Percentiles rank a stretch among this genome's conserved stretches.
Evolutionary conservation across 1,140 invertebrate species (phyloP).

Genomic region (Pseudomyrmex concolor): DNA sequence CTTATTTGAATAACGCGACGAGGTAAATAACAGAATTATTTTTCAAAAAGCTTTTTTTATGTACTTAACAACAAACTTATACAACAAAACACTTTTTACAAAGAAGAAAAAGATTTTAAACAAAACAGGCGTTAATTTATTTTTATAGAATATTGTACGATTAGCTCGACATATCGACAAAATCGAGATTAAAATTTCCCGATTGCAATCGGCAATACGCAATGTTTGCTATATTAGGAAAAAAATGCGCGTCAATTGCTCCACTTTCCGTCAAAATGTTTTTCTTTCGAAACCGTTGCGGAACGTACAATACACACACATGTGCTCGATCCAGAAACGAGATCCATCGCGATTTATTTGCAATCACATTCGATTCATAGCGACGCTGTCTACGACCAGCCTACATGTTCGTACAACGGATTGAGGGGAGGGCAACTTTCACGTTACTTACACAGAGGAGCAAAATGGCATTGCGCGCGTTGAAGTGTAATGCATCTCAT

Average conservation of each 20-base stretch:
- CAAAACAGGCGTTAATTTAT: too few species aligned
- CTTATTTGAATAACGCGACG: too few species aligned
- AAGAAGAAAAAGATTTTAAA: too few species aligned
- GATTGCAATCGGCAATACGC: too few species aligned
- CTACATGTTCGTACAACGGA: constrained; percentile 37
- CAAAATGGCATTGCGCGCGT: constrained; percentile 69
- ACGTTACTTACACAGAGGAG: constrained; percentile 64
- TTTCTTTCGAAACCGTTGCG: neutral
- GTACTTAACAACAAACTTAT: too few species aligned
- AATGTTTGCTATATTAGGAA: too few species aligned
- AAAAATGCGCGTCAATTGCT: neutral
- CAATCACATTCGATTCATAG: constrained; percentile 8
- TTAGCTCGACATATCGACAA: too few species aligned
- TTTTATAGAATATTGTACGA: too few species aligned
- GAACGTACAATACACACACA: constrained; percentile 20
- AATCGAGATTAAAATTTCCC: too few species aligned
- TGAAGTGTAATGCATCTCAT: constrained; percentile 74
- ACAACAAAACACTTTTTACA: too few species aligned
- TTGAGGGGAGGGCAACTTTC: constrained; percentile 71
- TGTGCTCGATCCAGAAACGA: neutral
- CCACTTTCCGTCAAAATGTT: neutral
- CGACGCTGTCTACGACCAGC: constrained; percentile 35
- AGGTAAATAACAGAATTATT: too few species aligned
- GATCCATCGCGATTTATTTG: constrained; percentile 11
- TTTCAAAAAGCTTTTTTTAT: too few species aligned